Evolutionary conservation across 2,797 vertebrate genomes (phyloP), one percentile per base, ranked within the genome.

Genomic region (Coracias cyanogaster): DNA sequence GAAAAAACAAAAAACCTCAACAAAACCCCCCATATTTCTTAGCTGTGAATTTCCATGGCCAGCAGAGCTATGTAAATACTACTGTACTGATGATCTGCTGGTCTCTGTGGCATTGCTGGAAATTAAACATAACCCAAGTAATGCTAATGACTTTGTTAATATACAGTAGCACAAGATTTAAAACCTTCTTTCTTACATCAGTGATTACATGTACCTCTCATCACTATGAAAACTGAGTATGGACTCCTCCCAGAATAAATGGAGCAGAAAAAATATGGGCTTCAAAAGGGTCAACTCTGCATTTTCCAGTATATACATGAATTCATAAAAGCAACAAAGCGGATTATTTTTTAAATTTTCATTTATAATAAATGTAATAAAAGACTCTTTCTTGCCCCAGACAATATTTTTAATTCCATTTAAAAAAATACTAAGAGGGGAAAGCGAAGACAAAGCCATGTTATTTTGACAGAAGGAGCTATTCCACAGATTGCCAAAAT

Each of bases 181-280:
- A 96, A 94, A 76, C 25, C 43, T 86, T 8, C 16, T 79, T 55
- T 91, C 69, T 74, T 66, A 80, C 73, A 70, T 55, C 70, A 79
- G 11, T 94, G 87, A 83, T 61, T 71, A 12, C 26, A 69, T 9
- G 33, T 69, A 82, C 39, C 48, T 89, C 86, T 86, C 77, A 61
- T 60, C 77, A 57, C 60, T 61, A 35, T 14, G 26, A 94, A 88
- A 86, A 76, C 29, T 1, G 4, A 64, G n/a, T 20, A 70, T 19
- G 29, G 21, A 43, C 37, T 92, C 88, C 77, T 94, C 90, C 66
- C 45, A 84, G 55, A 94, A 86, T 57, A 94, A 94, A 94, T 46
- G 71, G 41, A 88, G 64, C 66, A 93, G 85, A 89, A 87, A 94
- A 94, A 82, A n/a, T 18, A 43, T 3, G 18, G 70, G 43, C 43